These are phyloP conservation scores for Hydrotaea diabolus DNA, from an alignment of 2,888 invertebrate genomes.

Conservation along the genomic window DNA sequence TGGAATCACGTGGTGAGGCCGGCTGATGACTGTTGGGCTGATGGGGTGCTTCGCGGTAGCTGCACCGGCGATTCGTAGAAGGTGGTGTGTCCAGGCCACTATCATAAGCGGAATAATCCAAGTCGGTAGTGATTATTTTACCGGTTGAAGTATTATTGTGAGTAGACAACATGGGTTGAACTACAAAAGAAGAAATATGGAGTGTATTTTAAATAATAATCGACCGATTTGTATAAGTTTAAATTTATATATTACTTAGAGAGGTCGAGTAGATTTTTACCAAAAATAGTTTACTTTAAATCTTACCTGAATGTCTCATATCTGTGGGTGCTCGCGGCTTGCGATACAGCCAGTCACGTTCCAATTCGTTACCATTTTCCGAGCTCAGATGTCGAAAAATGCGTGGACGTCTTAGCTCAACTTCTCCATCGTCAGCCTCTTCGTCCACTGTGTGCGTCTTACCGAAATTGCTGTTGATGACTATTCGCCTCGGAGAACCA, in stretches of 20 bases:
- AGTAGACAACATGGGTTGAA: conserved; percentile 80
- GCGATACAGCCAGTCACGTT: conserved; percentile 80
- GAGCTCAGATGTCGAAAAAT: conserved; percentile 73
- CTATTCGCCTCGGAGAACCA: conserved; percentile 78
- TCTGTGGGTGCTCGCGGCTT: conserved; percentile 80
- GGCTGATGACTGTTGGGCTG: conserved; percentile 46
- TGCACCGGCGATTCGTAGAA: conserved; percentile 80
- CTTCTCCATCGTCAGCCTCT: conserved; percentile 79
- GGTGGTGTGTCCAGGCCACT: conserved; percentile 81
- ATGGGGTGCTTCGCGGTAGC: conserved; percentile 77
- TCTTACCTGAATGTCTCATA: conserved; percentile 79
- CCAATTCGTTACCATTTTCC: conserved; percentile 79
- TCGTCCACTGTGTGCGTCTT: conserved; percentile 80
- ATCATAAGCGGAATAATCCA: conserved; percentile 83
- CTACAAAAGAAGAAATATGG: conserved; percentile 77
- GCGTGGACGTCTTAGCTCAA: conserved; percentile 77
- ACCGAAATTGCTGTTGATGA: conserved; percentile 79
- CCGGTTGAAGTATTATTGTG: conserved; percentile 61
- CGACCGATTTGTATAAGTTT: too few relatives aligned
- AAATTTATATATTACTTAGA: too few relatives aligned
- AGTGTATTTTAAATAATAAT: conserved; percentile 1
- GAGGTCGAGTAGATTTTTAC: too few relatives aligned
- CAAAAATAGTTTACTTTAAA: too few relatives aligned
- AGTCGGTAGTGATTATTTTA: conserved; percentile 80
- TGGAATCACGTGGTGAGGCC: conserved; percentile 76